Evolutionary conservation across 2,797 vertebrate species (phyloP).

Genomic region (Falco naumanni): DNA sequence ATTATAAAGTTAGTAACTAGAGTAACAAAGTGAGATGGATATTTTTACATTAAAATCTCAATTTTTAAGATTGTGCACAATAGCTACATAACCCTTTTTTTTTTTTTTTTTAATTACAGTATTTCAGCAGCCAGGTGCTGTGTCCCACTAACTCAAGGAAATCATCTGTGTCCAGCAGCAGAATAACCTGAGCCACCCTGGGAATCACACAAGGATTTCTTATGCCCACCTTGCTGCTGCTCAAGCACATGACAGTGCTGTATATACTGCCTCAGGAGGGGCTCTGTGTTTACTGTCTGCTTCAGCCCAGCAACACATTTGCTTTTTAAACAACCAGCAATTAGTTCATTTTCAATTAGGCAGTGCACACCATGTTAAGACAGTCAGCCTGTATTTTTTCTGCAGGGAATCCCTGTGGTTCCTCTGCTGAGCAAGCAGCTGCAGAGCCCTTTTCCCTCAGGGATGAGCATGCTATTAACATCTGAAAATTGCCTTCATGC

Average conservation of each 20-base stretch:
- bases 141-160: not conserved
- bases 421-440: not conserved
- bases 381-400: not conserved
- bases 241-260: accelerated
- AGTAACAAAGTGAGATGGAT: not conserved
- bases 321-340: not conserved
- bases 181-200: not conserved
- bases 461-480: not conserved
- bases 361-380: not conserved
- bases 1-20: not conserved
- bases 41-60: not conserved
- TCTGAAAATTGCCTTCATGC: not conserved
- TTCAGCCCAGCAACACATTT: not conserved
- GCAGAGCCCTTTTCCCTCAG: not conserved
- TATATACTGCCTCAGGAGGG: not conserved
- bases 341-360: constrained; percentile 1
- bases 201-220: not conserved
- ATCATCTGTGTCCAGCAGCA: not conserved
- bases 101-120: not conserved
- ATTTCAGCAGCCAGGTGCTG: not conserved
- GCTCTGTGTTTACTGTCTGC: not conserved
- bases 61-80: not conserved
- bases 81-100: accelerated
- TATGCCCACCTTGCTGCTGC: not conserved
- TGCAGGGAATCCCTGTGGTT: not conserved